Evolutionary conservation across 2,888 invertebrate species (phyloP), one percentile per base, ranked within the genome.

Genomic region (Plagiodera versicolora): DNA sequence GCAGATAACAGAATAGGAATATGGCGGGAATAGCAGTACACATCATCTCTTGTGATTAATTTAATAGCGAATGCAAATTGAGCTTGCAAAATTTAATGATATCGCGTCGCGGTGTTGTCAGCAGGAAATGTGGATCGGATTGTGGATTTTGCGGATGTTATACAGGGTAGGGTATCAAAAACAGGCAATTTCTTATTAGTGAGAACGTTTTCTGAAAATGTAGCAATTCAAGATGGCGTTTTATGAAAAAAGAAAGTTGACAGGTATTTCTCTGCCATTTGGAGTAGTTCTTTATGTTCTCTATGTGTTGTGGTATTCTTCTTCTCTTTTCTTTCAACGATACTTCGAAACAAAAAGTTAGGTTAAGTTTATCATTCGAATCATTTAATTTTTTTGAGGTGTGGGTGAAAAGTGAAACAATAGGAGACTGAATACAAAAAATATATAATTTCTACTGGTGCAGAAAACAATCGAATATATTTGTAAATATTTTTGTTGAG

Each of bases 381-480:
- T 51, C 51, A 51, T 32, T 2, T 14, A 17, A 4, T n/a, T 18
- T 11, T 46, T 3, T 11, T 46, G 3, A 11, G 10, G 4, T 20
- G 5, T 18, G 20, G 18, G 20, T 6, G 14, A 39, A 39, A 70
- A 70, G 67, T 64, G 65, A 68, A 70, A 24, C 24, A 24, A 63
- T 60, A 55, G 67, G 70, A 60, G 65, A 61, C 60, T 69, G 66
- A 71, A 72, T 74, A 74, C 71, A 74, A 73, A 75, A 74, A 75
- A 75, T 62, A 74, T 73, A 74, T 75, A 72, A 74, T 75, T 74
- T 72, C 74, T 75, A 75, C 74, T 75, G 75, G 74, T 72, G 74
- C 72, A 64, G 66, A 67, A 70, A 73, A 72, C 72, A 73, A 74
- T 67, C 72, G 70, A 70, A 68, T 69, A 67, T 57, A 66, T 70